phyloP scores from a whole-genome alignment of 2,888 invertebrate genomes.

The Cepaea hortensis region DNA sequence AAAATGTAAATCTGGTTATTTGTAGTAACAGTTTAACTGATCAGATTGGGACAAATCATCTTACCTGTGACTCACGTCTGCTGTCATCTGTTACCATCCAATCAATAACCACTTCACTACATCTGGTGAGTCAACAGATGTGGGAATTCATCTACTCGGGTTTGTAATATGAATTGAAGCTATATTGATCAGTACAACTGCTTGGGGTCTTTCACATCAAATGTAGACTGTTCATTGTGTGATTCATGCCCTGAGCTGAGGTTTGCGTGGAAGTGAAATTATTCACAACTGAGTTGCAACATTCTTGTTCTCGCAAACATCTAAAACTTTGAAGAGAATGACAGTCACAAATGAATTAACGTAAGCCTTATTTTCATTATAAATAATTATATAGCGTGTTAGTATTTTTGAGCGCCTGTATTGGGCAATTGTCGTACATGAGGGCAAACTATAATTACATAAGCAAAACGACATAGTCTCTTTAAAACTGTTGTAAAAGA shows the following conservation, averaged over 20 bases:
- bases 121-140: not conserved
- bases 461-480: too few species aligned
- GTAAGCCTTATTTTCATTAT: not conserved
- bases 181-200: not conserved
- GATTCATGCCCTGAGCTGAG: not conserved
- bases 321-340: not conserved
- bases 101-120: not conserved
- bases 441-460: too few species aligned
- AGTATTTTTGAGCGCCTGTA: too few species aligned
- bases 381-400: too few species aligned
- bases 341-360: not conserved
- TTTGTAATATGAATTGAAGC: not conserved
- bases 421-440: too few species aligned
- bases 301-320: not conserved
- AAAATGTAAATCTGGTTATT: not conserved
- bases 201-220: not conserved
- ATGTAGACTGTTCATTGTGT: not conserved
- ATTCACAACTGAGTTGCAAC: not conserved
- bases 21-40: not conserved
- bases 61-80: not conserved
- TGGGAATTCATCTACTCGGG: not conserved
- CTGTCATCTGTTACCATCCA: conserved; percentile 4
- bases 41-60: not conserved
- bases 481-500: too few species aligned
- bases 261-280: not conserved